Evolutionary conservation across 2,113 vertebrate genomes (phyloP).

Genomic region (Ranitomeya variabilis): DNA sequence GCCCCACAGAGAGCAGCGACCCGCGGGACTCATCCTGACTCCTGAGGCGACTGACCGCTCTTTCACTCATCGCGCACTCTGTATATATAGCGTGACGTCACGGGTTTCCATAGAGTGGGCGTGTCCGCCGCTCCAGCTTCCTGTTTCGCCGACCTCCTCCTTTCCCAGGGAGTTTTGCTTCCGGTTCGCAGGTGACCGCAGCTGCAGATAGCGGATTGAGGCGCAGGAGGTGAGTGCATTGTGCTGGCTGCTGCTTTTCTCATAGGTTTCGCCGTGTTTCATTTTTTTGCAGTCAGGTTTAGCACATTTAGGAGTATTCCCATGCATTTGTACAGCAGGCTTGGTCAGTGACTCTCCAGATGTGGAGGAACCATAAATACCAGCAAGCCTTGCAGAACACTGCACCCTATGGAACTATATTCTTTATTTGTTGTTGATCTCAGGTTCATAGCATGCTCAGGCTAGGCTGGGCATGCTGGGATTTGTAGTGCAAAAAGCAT

Average conservation of each 20-base stretch:
- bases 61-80: no score
- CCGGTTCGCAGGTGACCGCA: constrained; percentile 13
- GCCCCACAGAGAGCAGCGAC: no score
- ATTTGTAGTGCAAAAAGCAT: background rate
- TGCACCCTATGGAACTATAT: background rate
- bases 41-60: no score
- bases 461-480: background rate
- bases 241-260: background rate
- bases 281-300: background rate
- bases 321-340: background rate
- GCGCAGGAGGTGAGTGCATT: background rate
- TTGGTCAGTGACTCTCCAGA: background rate
- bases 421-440: background rate
- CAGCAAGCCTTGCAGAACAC: background rate
- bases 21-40: no score
- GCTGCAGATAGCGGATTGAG: constrained; percentile 33
- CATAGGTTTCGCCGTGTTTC: no score
- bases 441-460: background rate
- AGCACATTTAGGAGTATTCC: no score
- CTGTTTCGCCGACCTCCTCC: background rate
- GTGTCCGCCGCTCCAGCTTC: background rate
- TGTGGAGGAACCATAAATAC: background rate
- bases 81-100: background rate
- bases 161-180: constrained; percentile 28
- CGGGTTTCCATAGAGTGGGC: background rate